These are phyloP conservation scores for Apotomis turbidana DNA, from an alignment of 2,888 invertebrate species.

Conservation along the genomic window DNA sequence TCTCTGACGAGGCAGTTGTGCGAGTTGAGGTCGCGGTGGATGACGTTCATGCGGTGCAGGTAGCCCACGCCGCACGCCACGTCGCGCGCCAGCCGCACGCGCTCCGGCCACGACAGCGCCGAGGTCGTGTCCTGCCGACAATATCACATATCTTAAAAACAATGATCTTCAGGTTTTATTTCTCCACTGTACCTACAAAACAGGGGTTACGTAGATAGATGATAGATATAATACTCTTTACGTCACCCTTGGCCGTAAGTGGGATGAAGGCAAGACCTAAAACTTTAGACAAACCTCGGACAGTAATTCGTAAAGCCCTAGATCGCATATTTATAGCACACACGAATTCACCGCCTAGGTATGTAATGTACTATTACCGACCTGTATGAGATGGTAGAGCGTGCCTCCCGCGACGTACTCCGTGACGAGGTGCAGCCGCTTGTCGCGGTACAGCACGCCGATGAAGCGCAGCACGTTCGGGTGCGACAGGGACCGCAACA, in stretches of 20 bases:
- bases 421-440: constrained; percentile 94
- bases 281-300: too few species aligned
- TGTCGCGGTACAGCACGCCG: constrained; percentile 96
- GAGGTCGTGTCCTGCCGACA: constrained; percentile 70
- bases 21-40: constrained; percentile 97
- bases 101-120: constrained; percentile 90
- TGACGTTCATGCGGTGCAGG: constrained; percentile 96
- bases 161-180: too few species aligned
- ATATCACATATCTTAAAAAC: too few species aligned
- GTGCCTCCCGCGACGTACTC: constrained; percentile 97
- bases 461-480: constrained; percentile 95
- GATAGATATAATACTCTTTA: too few species aligned
- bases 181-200: too few species aligned
- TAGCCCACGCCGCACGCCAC: constrained; percentile 97
- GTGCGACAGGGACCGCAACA: constrained; percentile 93
- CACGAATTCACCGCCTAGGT: too few species aligned
- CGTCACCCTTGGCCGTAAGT: too few species aligned
- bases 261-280: too few species aligned
- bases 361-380: constrained; percentile 39
- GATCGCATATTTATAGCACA: too few species aligned
- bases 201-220: too few species aligned
- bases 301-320: too few species aligned
- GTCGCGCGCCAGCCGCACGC: constrained; percentile 94
- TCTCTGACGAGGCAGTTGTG: constrained; percentile 96
- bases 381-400: constrained; percentile 92